phyloP scores from a whole-genome alignment of 2,113 vertebrate species.

The Gallinago media region DNA sequence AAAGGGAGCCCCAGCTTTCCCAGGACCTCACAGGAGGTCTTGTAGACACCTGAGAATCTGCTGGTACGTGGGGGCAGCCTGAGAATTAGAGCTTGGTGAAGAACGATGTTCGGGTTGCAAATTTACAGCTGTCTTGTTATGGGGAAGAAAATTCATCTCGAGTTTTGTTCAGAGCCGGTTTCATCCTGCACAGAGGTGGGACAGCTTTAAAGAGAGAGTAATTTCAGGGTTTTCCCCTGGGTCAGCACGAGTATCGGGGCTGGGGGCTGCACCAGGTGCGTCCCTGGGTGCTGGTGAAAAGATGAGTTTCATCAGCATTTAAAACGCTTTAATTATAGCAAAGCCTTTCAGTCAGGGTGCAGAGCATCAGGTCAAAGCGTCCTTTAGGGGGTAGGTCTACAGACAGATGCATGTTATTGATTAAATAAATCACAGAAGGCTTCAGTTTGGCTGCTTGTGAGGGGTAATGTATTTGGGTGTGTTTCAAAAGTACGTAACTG shows the following conservation, averaged over 20 bases:
- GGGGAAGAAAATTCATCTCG: not conserved
- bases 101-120: not conserved
- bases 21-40: not conserved
- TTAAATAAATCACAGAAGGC: not conserved
- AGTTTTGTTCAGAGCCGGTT: not conserved
- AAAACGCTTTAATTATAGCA: not conserved
- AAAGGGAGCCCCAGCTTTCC: not conserved
- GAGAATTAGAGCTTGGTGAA: not conserved
- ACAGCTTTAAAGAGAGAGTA: not conserved
- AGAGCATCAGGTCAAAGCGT: not conserved
- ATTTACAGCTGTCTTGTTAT: not conserved
- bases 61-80: rapidly evolving
- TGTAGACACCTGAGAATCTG: not conserved
- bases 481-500: conserved; percentile 22
- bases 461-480: not conserved
- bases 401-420: not conserved
- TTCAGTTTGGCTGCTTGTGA: not conserved
- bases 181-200: not conserved
- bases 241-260: rapidly evolving
- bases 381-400: not conserved
- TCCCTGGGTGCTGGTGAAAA: not conserved
- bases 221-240: not conserved
- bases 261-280: not conserved
- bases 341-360: not conserved
- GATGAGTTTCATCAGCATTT: not conserved